phyloP scores from a whole-genome alignment of 1,140 invertebrate genomes.

The Ylistrum balloti region DNA sequence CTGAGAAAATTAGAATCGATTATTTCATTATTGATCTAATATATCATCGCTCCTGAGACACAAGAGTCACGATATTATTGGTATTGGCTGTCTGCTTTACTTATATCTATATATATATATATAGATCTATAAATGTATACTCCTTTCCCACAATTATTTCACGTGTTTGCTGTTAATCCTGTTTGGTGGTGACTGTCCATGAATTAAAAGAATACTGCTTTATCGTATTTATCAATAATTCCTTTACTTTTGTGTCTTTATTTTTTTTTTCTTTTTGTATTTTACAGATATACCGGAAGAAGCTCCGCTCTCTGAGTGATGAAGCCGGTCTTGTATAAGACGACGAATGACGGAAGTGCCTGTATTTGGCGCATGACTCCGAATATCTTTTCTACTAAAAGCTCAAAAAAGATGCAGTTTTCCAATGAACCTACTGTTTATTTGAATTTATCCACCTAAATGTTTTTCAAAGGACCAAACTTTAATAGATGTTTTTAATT shows the following conservation, averaged over 20 bases:
- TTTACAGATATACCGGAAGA: conserved; percentile 38
- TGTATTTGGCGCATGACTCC: conserved; percentile 8
- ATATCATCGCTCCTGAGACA: not conserved
- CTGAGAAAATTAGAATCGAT: conserved; percentile 27
- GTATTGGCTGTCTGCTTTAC: not conserved
- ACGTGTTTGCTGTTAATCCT: no score
- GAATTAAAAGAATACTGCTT: no score
- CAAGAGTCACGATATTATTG: not conserved
- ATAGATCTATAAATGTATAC: no score
- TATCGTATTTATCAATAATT: no score
- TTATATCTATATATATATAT: not conserved
- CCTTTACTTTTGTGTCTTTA: no score
- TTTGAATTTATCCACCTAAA: not conserved
- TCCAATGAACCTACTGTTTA: not conserved
- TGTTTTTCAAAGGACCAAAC: conserved; percentile 11
- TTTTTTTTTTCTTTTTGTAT: not conserved
- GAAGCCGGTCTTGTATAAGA: conserved; percentile 6
- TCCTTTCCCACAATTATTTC: no score
- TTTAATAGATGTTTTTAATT: not conserved
- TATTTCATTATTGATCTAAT: conserved; percentile 22
- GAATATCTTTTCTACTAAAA: conserved; percentile 21
- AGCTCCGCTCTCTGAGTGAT: conserved; percentile 14
- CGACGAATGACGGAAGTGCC: not conserved
- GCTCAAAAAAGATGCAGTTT: conserved; percentile 36
- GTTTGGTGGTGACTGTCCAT: no score